phyloP scores from a whole-genome alignment of 2,888 invertebrate species.

The Poecilobothrus nobilitatus region DNA sequence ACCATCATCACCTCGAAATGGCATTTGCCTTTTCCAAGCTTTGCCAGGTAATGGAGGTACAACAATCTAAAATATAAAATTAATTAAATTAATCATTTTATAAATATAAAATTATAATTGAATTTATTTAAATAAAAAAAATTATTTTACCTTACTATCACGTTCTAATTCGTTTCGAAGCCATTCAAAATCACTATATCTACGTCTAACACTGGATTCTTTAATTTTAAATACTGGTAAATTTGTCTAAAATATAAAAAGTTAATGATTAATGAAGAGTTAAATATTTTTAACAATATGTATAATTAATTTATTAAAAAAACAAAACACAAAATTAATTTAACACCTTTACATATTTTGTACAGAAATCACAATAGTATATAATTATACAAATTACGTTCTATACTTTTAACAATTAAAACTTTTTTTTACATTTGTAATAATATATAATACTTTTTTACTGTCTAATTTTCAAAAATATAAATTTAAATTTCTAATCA shows the following conservation, averaged over 20 bases:
- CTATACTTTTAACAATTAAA: too few relatives aligned
- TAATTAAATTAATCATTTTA: not conserved
- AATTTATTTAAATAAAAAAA: not conserved
- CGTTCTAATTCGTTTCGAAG: conserved; percentile 95
- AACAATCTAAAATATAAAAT: conserved; percentile 65
- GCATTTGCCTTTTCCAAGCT: conserved; percentile 96
- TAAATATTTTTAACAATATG: not conserved
- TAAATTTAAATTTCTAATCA: too few relatives aligned
- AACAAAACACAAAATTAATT: too few relatives aligned
- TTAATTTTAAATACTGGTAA: conserved; percentile 99
- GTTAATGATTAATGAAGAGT: too few relatives aligned
- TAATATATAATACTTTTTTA: too few relatives aligned
- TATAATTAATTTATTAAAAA: too few relatives aligned
- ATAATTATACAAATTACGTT: too few relatives aligned
- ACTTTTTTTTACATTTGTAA: too few relatives aligned
- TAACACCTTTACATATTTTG: too few relatives aligned
- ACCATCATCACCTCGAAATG: conserved; percentile 97
- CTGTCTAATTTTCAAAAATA: too few relatives aligned
- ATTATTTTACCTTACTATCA: conserved; percentile 81
- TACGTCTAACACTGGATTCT: conserved; percentile 91
- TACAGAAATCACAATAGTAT: too few relatives aligned
- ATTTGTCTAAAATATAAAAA: conserved; percentile 77
- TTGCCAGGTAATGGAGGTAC: conserved; percentile 97
- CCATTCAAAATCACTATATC: conserved; percentile 99
- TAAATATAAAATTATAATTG: not conserved